Evolutionary conservation across 2,888 invertebrate species (phyloP), one percentile per base, ranked within the genome.

Genomic region (Philereme transversata): DNA sequence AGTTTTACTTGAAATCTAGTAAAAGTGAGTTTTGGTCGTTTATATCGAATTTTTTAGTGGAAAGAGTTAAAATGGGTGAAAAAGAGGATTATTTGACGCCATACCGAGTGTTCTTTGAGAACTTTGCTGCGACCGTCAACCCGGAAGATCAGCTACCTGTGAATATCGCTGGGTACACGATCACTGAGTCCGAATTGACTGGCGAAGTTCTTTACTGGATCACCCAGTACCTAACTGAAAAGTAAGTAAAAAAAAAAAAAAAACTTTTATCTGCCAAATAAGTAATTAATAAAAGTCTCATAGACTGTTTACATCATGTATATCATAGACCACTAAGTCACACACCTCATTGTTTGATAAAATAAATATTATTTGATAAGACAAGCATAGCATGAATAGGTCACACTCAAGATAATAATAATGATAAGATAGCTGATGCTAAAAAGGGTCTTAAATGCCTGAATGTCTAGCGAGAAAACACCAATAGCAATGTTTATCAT

Each of bases 121-220:
- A 94, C 79, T 96, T 96, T 84, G 94, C 95, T 69, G 93, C 94
- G 62, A 94, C 93, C 57, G 93, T 95, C 51, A 94, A 96, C 74
- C 95, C 95, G 2, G 93, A 94, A 71, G 96, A 96, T 83, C 96
- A 96, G 80, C 88, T 96, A 72, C 96, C 96, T 55, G 95, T 96
- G 51, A 94, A 95, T 79, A 94, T 96, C 62, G 94, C 94, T 69
- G 94, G 94, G 69, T 95, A 96, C 82, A 94, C 95, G 67, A 93
- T 96, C 73, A 93, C 94, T 47, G 94, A 95, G 73, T 86, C 92
- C 7, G 97, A 97, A 88, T 88, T 96, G 62, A 91, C 94, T 72
- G 96, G 96, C 50, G 96, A 96, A 82, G 94, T 96, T 66, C 93
- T 96, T 61, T 95, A 95, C 84, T 96, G 96, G 95, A 94, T 94